Evolutionary conservation across 2,888 invertebrate genomes (phyloP), one percentile per base, ranked within the genome.

Genomic region (Limnephilus lunatus): DNA sequence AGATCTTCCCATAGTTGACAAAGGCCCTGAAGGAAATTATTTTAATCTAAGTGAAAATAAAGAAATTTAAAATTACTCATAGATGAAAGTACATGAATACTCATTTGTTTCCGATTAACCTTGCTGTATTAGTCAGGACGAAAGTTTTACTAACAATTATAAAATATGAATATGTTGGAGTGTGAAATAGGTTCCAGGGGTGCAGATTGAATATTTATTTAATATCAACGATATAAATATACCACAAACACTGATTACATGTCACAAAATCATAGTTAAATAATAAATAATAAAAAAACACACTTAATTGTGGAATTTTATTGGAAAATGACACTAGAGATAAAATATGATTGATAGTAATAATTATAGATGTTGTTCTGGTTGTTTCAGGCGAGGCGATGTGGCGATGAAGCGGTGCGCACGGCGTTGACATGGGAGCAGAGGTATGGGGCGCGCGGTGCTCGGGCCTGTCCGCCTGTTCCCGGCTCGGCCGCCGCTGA

Each of bases 361-460:
- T 82, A 25, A 82, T 32, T 12, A 9, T 44, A 12, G 11, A 82
- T 82, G 86, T 19, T 87, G 68, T 87, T 25, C 15, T 19, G 35
- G 81, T 91, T 91, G 90, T 93, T 93, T 3, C 91, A 93, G 93
- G 90, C 90, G 83, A 87, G 90, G 92, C 96, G 96, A 96, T 96
- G 97, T 97, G 97, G 97, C 96, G 96, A 97, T 96, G 97, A 97
- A 97, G 97, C 97, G 97, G 97, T 97, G 97, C 97, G 97, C 97
- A 96, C 96, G 96, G 96, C 96, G 96, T 96, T 96, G 96, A 96
- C 96, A 98, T 98, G 98, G 98, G 97, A 98, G 97, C 97, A 98
- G 97, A 98, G 98, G 98, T 97, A 98, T 98, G 98, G 98, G 98
- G 98, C 97, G 97, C 97, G 97, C 97, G 97, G 97, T 97, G 98